Base-by-base conservation (phyloP, 53 echinoderm and acorn worm species). In the Crossaster papposus region DNA sequence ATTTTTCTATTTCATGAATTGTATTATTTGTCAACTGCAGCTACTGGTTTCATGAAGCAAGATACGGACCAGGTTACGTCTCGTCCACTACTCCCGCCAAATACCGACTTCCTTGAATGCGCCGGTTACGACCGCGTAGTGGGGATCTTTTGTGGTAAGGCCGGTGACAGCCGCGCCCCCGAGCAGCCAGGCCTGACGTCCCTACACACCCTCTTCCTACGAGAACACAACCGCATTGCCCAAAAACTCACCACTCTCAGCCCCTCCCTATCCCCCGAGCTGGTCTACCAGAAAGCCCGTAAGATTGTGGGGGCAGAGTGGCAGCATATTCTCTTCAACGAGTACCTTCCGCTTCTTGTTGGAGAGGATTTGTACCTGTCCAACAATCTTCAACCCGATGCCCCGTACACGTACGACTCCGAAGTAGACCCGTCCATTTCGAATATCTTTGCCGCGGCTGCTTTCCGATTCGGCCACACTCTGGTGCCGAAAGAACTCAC, bases 381-480 rank as follows among this genome's bases (percentile, higher is more conserved):
- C 23, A 35, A 29, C 54, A 15, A 34, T 4, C 54, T 83, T 13
- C n/a, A 52, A 22, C 26, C 81, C 14, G 36, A 9, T 18, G 83
- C 36, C 28, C 14, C 63, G n/a, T 77, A 92, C 70, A 1, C 50
- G 23, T 95, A 92, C 79, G 55, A 90, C n/a, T 51, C 72, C 1
- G 51, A 76, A 38, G 33, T 82, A 22, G 92, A 96, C 30, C 87
- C 94, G 22, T 65, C 91, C 34, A 92, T 92, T 10, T 53, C 89
- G 22, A 95, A 96, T 65, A 79, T 85, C 12, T 96, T 96, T 73
- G 92, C 96, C 11, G 82, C 96, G 7, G 92, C 96, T 7, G 82
- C 90, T 7, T 96, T 55, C 72, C 95, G 96, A 23, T 92, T 93
- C 70, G 96, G 96, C 14, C 96, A 96, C 72, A 93, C 93, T 26